Evolutionary conservation across 1,140 invertebrate genomes (phyloP).

Genomic region (Ectropis grisescens): DNA sequence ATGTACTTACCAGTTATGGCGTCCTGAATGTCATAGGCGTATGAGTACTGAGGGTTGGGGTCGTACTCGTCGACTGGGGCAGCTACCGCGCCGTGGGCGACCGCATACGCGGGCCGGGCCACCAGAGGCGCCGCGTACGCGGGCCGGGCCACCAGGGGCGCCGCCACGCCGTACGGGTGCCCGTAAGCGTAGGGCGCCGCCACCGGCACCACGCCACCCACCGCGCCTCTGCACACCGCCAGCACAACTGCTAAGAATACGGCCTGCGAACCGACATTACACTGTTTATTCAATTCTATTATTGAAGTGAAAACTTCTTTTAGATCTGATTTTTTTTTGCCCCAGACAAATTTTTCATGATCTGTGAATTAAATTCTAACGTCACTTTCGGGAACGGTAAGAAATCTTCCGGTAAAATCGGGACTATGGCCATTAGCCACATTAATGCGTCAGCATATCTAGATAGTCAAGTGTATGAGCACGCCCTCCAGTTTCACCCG

Average conservation of each 20-base stretch:
- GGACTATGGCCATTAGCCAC: too few relatives aligned
- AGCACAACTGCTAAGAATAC: slow-evolving; percentile 29
- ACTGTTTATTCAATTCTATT: too few relatives aligned
- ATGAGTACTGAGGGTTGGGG: slow-evolving; percentile 77
- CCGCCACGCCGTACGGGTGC: not conserved
- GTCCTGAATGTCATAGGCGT: slow-evolving; percentile 78
- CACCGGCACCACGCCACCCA: slow-evolving; percentile 23
- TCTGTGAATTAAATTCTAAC: too few relatives aligned
- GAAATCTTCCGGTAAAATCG: too few relatives aligned
- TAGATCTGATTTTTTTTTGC: too few relatives aligned
- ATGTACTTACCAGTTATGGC: slow-evolving; percentile 64
- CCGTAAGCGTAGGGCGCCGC: slow-evolving; percentile 23
- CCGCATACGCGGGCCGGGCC: slow-evolving; percentile 19
- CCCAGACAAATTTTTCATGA: too few relatives aligned
- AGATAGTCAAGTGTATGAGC: too few relatives aligned
- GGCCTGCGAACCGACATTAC: too few relatives aligned
- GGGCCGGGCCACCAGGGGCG: slow-evolving; percentile 17
- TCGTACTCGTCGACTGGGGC: slow-evolving; percentile 69
- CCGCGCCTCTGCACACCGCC: slow-evolving; percentile 34
- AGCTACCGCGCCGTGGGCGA: slow-evolving; percentile 12
- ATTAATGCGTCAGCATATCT: too few relatives aligned
- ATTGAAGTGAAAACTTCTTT: too few relatives aligned
- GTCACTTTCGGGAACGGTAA: too few relatives aligned
- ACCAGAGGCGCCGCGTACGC: slow-evolving; percentile 13
- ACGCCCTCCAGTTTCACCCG: too few relatives aligned